These are phyloP conservation scores for Pteromalus puparum DNA, from an alignment of 1,140 invertebrate species.

Conservation along the genomic window DNA sequence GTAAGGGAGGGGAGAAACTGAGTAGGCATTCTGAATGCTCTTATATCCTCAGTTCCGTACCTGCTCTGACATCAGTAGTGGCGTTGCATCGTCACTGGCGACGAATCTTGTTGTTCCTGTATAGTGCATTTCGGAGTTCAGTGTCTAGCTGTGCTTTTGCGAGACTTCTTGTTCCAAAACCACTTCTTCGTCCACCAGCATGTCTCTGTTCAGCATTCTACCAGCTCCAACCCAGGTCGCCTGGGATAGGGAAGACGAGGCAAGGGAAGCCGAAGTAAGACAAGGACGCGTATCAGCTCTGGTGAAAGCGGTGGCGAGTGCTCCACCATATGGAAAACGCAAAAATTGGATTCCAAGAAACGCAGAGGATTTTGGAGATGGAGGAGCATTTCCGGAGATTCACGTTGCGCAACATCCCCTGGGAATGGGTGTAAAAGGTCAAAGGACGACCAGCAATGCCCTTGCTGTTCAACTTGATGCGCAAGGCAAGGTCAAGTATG, in stretches of 20 bases:
- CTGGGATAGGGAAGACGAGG: constrained; percentile 93
- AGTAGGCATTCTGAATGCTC: too few relatives aligned
- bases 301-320: constrained; percentile 88
- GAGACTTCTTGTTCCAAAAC: too few relatives aligned
- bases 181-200: too few relatives aligned
- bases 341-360: constrained; percentile 95
- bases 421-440: constrained; percentile 86
- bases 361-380: constrained; percentile 94
- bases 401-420: constrained; percentile 97
- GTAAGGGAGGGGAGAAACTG: too few relatives aligned
- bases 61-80: too few relatives aligned
- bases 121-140: too few relatives aligned
- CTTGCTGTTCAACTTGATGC: constrained; percentile 95
- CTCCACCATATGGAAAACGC: constrained; percentile 97
- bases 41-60: too few relatives aligned
- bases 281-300: constrained; percentile 81
- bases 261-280: constrained; percentile 79
- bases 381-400: constrained; percentile 99
- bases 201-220: constrained; percentile 79
- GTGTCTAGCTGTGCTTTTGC: too few relatives aligned
- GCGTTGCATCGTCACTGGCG: too few relatives aligned
- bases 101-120: too few relatives aligned
- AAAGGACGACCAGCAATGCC: constrained; percentile 89
- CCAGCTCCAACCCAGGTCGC: constrained; percentile 89
- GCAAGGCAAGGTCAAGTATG: constrained; percentile 97